phyloP scores from a whole-genome alignment of 2,113 vertebrate species.

The Menidia beryllina region DNA sequence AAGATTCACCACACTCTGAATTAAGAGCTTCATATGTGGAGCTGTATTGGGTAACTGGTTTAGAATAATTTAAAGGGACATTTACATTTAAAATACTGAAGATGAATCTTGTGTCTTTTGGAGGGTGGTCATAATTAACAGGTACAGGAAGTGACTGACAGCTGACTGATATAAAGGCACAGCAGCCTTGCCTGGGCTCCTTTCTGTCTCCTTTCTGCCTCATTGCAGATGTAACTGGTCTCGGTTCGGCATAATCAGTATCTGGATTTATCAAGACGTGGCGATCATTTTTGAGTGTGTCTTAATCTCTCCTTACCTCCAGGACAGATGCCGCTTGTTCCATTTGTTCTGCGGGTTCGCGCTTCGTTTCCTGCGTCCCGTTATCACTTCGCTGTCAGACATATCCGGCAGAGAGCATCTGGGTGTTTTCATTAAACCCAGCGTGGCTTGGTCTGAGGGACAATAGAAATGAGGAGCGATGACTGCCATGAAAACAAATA shows the following conservation, averaged over 20 bases:
- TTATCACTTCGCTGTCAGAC: conserved; percentile 9
- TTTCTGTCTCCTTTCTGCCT: no score
- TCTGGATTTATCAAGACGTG: no score
- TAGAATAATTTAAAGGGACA: neutral
- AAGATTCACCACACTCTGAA: neutral
- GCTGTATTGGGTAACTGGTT: no score
- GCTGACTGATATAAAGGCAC: neutral
- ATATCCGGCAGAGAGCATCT: conserved; percentile 95
- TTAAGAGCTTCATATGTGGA: neutral
- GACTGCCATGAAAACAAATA: neutral
- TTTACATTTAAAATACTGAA: neutral
- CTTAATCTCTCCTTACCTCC: conserved; percentile 86
- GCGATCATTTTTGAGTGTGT: neutral
- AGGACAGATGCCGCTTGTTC: conserved; percentile 94
- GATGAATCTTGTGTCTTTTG: no score
- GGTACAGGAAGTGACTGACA: neutral
- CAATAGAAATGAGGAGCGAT: conserved; percentile 5
- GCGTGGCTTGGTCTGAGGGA: conserved; percentile 87
- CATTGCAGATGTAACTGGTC: no score
- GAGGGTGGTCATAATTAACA: neutral
- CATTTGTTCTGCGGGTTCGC: conserved; percentile 85
- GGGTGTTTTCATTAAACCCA: conserved; percentile 94
- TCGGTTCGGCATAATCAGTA: no score
- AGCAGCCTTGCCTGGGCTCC: neutral
- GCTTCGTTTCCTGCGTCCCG: conserved; percentile 82